These are phyloP conservation scores for Equus quagga DNA, from an alignment of 2,113 vertebrate genomes.

Conservation along the genomic window DNA sequence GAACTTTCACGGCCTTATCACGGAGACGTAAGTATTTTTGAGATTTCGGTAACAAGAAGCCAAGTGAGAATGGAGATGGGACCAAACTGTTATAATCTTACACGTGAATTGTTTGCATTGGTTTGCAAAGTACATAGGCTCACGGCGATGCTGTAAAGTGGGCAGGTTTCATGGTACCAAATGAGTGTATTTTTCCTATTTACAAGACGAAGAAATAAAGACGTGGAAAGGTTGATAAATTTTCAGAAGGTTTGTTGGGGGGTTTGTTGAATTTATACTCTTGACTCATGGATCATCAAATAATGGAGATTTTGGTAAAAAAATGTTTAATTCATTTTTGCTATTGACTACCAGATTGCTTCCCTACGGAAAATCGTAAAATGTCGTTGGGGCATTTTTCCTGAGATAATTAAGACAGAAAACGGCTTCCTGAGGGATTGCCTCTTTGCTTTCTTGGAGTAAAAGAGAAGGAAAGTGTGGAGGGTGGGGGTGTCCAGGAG, in stretches of 20 bases:
- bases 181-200: background rate
- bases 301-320: constrained; percentile 20
- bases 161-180: background rate
- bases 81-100: background rate
- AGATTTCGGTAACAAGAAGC: background rate
- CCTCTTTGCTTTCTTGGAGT: background rate
- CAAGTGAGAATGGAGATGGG: background rate
- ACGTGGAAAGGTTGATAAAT: background rate
- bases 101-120: background rate
- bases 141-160: background rate
- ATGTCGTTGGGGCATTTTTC: background rate
- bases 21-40: background rate
- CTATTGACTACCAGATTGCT: background rate
- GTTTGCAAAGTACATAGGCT: background rate
- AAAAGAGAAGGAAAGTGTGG: background rate
- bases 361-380: background rate
- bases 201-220: background rate
- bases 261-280: background rate
- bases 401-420: background rate
- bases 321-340: constrained; percentile 7
- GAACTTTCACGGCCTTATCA: background rate
- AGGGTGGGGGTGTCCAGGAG: background rate
- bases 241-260: constrained; percentile 23
- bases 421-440: background rate
- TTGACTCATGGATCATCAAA: background rate